A percentile compares a stretch with the other conserved stretches of the same genome.
phyloP scores from a whole-genome alignment of 2,888 invertebrate genomes.

The Andrena praecox region DNA sequence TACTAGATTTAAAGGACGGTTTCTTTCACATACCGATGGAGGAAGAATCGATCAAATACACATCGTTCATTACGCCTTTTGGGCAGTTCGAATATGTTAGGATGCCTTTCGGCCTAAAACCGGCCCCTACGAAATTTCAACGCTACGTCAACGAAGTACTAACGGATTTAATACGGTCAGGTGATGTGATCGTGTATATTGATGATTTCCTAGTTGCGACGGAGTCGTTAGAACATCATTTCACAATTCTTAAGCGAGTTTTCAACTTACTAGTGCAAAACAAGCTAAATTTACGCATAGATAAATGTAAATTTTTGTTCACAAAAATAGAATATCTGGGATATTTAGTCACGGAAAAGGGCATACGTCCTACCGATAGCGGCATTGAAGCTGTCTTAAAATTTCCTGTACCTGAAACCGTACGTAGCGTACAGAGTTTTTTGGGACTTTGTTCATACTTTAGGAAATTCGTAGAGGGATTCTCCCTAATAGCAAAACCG shows the following conservation, averaged over 20 bases:
- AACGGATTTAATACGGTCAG: too few species aligned
- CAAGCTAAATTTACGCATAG: neutral
- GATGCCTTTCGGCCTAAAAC: neutral
- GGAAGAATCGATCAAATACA: neutral
- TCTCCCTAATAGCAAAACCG: neutral
- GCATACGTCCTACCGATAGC: neutral
- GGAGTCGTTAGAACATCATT: too few species aligned
- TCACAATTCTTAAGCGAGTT: neutral
- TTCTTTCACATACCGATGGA: slow-evolving; percentile 2
- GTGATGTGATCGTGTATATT: too few species aligned
- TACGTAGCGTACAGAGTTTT: neutral
- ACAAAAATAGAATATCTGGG: neutral
- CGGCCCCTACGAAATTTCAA: too few species aligned
- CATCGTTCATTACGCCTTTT: slow-evolving; percentile 5
- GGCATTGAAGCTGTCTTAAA: neutral
- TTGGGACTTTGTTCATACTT: slow-evolving; percentile 17
- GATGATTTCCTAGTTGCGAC: too few species aligned
- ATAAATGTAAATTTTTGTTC: neutral
- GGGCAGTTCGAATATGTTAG: slow-evolving; percentile 11
- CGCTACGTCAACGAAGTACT: too few species aligned
- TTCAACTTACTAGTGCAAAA: neutral
- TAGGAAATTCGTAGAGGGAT: slow-evolving; percentile 18
- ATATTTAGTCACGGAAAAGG: neutral
- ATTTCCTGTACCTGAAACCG: slow-evolving; percentile 8
- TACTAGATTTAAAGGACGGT: slow-evolving; percentile 8